Base-by-base conservation (phyloP, 2,888 invertebrate species). In the Agriotes lineatus region DNA sequence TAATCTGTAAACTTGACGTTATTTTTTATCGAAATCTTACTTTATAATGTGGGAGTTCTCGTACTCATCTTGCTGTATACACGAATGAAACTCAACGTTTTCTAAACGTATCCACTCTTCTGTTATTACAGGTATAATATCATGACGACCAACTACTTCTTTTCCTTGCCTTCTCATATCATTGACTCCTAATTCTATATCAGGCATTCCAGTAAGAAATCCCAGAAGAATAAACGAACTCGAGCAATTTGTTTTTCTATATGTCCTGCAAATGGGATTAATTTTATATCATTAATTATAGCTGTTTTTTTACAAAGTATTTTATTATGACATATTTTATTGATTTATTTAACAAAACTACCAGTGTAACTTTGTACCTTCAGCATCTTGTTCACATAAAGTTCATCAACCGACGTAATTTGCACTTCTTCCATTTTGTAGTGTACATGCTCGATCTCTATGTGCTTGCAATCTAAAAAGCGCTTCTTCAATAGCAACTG, bases 51-150 rank as follows among this genome's bases (percentile, higher is more conserved):
- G 92, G 42, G 93, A 91, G 72, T 88, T 88, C 72, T 95, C 91
- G 83, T 96, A 99, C 77, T 96, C 96, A 70, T 95, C 93, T 77
- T 93, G 93, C 81, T 97, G 94, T 57, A 99, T 95, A 82, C 95
- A 95, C 61, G 93, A 91, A 85, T 99, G 98, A 84, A 99, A 97
- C 84, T 98, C 97, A 0, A 95, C 91, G 54, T 92, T 90, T 86
- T 99, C 98, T 61, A 99, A 89, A 39, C 96, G 91, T 81, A 99
- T 99, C 99, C 99, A 99, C 85, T 99, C 97, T 85, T 99, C 99
- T 0, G 99, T 99, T 70, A 95, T 95, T 14, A 96, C 96, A 18
- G 99, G 99, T 82, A 99, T 97, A 83, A 99, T 99, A 85, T 99
- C 99, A 85, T 98, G 97, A 2, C 99, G 89, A 0, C 99, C 97